Conservation (phyloP, 2,888 invertebrate genomes). For the Lasioglossum marginatum region DNA sequence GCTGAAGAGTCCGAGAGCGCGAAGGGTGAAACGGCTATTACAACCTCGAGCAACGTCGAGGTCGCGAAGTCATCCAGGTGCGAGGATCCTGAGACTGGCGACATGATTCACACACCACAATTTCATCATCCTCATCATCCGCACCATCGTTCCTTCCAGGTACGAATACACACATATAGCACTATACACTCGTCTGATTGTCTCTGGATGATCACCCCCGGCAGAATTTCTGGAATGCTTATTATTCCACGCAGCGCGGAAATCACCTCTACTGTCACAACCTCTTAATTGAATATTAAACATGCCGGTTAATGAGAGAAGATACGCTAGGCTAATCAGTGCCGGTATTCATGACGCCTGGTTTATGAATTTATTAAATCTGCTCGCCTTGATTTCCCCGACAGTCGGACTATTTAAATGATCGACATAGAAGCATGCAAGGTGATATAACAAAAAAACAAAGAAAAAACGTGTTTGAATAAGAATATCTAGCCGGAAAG, state of each 20-base stretch:
- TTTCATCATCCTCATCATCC: slow-evolving; percentile 87
- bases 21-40: slow-evolving; percentile 76
- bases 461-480: not conserved
- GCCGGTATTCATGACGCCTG: not conserved
- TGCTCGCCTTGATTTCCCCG: slow-evolving; percentile 1
- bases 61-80: slow-evolving; percentile 78
- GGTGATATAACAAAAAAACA: not conserved
- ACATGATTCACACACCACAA: slow-evolving; percentile 89
- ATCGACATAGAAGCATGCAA: not conserved
- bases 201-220: slow-evolving; percentile 17
- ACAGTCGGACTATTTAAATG: not conserved
- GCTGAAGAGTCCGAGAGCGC: slow-evolving; percentile 71
- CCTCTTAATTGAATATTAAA: slow-evolving; percentile 10
- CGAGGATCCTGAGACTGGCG: slow-evolving; percentile 85
- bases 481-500: not conserved
- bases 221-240: not conserved
- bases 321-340: slow-evolving; percentile 58
- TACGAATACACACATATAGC: slow-evolving; percentile 80
- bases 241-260: not conserved
- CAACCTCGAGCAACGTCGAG: slow-evolving; percentile 75
- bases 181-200: slow-evolving; percentile 38
- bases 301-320: not conserved
- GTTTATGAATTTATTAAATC: slow-evolving; percentile 2
- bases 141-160: slow-evolving; percentile 90
- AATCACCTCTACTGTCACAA: not conserved